Base-by-base conservation (phyloP, 2,113 vertebrate species). In the Panthera uncia region DNA sequence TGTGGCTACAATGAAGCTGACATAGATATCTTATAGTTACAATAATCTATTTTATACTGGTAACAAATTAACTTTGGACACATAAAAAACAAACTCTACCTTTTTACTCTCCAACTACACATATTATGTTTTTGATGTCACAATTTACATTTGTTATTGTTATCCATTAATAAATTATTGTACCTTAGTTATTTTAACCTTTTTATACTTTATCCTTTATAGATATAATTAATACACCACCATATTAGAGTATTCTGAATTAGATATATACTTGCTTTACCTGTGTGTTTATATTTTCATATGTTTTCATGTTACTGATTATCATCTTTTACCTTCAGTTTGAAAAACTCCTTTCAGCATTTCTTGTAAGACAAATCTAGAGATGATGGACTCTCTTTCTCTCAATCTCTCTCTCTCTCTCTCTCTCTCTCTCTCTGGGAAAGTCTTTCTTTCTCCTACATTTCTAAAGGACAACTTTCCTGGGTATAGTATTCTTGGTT, bases 321-420 rank as follows among this genome's bases (percentile, higher is more conserved):
- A 74, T 65, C 27, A 23, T 19, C 19, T 25, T 91, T 91, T 91
- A 7, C 74, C 85, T 96, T 93, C 8, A 83, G 41, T 68, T 88
- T 90, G 68, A 95, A 90, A 29, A 78, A 89, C 21, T 94, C 85
- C 15, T 71, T 81, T 81, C 23, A 88, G 65, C 29, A 88, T 73
- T 92, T 92, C 45, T n/a, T 87, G 1, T 80, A 90, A 94, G 41
- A 12, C 16, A 94, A 29, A 8, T 94, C 33, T 94, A 84, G 21
- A 65, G 66, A 16, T 74, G 45, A 94, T 82, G 14, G 76, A 86
- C 31, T 66, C 50, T 68, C 15, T 78, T 38, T 13, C 19, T 50
- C 48, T 21, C 68, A 19, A 11, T 65, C 48, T 66, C 15, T 69
- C 48, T 13, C 19, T 38, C 50, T 25, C n/a, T 71, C 63, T 4